Conservation (phyloP, 2,797 vertebrate genomes). For the Acridotheres tristis region DNA sequence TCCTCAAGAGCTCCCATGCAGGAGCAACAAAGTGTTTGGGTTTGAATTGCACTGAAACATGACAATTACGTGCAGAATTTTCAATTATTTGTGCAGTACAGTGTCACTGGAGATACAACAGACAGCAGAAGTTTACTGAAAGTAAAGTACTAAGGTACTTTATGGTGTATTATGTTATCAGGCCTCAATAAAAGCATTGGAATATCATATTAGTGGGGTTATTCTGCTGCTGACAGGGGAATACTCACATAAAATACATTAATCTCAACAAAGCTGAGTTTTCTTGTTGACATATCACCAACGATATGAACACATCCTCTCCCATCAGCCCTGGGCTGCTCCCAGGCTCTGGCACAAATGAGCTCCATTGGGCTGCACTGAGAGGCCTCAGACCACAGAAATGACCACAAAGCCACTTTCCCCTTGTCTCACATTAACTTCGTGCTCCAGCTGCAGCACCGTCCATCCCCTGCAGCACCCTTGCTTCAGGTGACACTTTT, state of each 20-base stretch:
- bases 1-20: background rate
- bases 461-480: background rate
- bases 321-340: fast-evolving
- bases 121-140: background rate
- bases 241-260: fast-evolving
- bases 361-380: fast-evolving
- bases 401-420: fast-evolving
- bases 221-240: background rate
- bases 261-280: fast-evolving
- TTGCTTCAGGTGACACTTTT: background rate
- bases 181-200: background rate
- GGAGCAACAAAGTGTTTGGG: background rate
- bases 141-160: background rate
- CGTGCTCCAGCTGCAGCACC: background rate
- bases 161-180: background rate
- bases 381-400: background rate
- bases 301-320: fast-evolving
- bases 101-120: background rate
- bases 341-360: background rate
- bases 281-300: fast-evolving
- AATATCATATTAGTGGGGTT: fast-evolving
- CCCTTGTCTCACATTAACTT: fast-evolving
- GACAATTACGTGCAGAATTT: fast-evolving
- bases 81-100: background rate
- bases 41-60: background rate